Evolutionary conservation across 2,797 vertebrate genomes (phyloP), one percentile per base, ranked within the genome.

Genomic region (Somateria mollissima): DNA sequence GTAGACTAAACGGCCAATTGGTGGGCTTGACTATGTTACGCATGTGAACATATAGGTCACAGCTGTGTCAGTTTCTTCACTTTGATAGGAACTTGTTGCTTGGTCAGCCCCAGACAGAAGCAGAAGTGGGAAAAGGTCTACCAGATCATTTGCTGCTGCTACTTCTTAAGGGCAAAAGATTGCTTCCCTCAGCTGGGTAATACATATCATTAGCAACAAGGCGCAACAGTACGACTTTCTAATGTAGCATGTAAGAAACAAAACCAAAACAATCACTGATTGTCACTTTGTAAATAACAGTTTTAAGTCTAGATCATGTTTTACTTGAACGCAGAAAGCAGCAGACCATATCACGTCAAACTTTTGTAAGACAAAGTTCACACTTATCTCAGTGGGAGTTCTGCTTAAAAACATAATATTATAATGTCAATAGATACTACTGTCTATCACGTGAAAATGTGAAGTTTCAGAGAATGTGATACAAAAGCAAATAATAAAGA

Each of bases 341-440:
- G 28, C 15, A 81, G 20, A 20, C 13, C 27, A 17, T 12, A 57
- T 2, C 0, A 0, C 3, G 13, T 41, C 30, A 66, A 70, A 67
- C 4, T 66, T 83, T 53, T 76, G 36, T 28, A 83, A 74, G 2
- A 7, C n/a, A 13, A 57, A 79, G 57, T 72, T 83, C 56, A 16
- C 28, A 28, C 11, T 72, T 39, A 75, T 36, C 8, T 86, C 69
- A 47, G 11, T 12, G 16, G 39, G 32, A 3, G 1, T 37, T 87
- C 58, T 69, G 16, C 51, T 78, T 81, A 64, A n/a, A 86, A 76
- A 30, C 10, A 10, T 18, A 41, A 45, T 3, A 54, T 16, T 10
- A 11, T 27, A 47, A 24, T 19, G 15, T 20, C 51, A 78, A 16
- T 13, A 56, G 11, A 9, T 45, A 20, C 25, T 82, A 13, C 32